These are phyloP conservation scores for Urechis unicinctus DNA, from an alignment of 2,888 invertebrate species.

Conservation along the genomic window DNA sequence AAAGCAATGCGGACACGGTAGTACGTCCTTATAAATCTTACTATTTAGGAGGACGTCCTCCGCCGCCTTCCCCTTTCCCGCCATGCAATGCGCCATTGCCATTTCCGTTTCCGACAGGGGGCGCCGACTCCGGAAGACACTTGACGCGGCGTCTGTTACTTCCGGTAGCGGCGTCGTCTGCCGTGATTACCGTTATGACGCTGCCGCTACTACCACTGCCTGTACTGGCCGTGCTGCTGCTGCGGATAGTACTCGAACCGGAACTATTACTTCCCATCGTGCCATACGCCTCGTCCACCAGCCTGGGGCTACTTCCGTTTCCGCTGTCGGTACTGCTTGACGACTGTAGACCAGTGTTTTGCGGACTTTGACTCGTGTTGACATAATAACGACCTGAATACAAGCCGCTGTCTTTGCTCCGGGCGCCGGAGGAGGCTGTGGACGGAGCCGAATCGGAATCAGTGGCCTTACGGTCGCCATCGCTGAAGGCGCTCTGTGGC, in stretches of 20 bases:
- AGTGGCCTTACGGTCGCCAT: not conserved
- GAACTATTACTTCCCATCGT: slow-evolving; percentile 16
- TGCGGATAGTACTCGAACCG: slow-evolving; percentile 10
- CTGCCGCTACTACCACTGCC: slow-evolving; percentile 24
- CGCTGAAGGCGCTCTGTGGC: slow-evolving; percentile 10
- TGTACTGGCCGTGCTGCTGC: slow-evolving; percentile 19
- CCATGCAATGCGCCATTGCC: not conserved
- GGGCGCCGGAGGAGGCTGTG: slow-evolving; percentile 2
- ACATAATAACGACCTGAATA: not conserved
- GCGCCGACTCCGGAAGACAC: not conserved
- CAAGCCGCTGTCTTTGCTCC: slow-evolving; percentile 7
- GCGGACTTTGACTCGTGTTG: not conserved
- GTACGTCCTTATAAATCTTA: too few species aligned
- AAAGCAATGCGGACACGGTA: too few species aligned
- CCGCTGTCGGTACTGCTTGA: slow-evolving; percentile 7
- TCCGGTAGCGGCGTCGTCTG: slow-evolving; percentile 13
- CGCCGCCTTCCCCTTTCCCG: not conserved
- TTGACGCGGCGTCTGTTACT: slow-evolving; percentile 1
- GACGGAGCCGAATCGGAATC: slow-evolving; percentile 15
- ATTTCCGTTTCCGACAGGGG: not conserved
- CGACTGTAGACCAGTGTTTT: not conserved
- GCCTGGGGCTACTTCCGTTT: slow-evolving; percentile 12
- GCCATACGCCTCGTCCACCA: slow-evolving; percentile 24
- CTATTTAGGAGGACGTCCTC: not conserved
- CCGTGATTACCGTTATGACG: slow-evolving; percentile 23